Evolutionary conservation across 1,140 invertebrate genomes (phyloP).

Genomic region (Scaptomyza montana): DNA sequence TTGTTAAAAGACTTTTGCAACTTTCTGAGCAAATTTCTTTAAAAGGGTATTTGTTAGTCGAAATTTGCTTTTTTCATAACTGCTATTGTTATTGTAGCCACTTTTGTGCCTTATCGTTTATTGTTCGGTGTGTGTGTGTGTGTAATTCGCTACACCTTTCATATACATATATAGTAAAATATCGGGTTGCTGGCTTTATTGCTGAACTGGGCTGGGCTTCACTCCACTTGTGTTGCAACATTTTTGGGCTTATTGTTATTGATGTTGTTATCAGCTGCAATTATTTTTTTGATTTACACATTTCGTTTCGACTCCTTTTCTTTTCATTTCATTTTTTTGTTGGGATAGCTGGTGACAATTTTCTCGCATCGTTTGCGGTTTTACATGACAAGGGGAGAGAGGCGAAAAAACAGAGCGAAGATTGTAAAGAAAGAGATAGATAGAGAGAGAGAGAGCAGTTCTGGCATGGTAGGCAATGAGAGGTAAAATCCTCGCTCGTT

Average conservation of each 20-base stretch:
- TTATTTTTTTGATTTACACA: conserved; percentile 80
- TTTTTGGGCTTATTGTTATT: conserved; percentile 73
- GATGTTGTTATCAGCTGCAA: conserved; percentile 80
- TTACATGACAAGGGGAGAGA: conserved; percentile 20
- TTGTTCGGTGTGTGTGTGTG: conserved; percentile 38
- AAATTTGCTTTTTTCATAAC: conserved; percentile 7
- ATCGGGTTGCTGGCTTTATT: background rate
- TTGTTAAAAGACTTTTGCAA: no score
- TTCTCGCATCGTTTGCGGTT: conserved; percentile 77
- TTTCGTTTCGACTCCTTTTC: conserved; percentile 31
- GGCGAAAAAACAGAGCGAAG: background rate
- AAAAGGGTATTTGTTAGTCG: conserved; percentile 12
- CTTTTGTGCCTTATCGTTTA: conserved; percentile 34
- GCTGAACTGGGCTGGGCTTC: no score
- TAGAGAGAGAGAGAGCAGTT: background rate
- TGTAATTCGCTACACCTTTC: conserved; percentile 38
- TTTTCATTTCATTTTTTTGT: conserved; percentile 1
- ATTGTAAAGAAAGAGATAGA: no score
- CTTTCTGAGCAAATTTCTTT: no score
- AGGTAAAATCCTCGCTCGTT: conserved; percentile 22
- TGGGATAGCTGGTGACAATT: conserved; percentile 58
- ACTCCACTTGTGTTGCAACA: conserved; percentile 1
- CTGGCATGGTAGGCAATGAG: background rate
- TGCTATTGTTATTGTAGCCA: background rate
- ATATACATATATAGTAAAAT: background rate